Percentiles rank a stretch among this genome's conserved stretches.
These are phyloP conservation scores for Tethea ocularis DNA, from an alignment of 2,888 invertebrate genomes.

Conservation along the genomic window DNA sequence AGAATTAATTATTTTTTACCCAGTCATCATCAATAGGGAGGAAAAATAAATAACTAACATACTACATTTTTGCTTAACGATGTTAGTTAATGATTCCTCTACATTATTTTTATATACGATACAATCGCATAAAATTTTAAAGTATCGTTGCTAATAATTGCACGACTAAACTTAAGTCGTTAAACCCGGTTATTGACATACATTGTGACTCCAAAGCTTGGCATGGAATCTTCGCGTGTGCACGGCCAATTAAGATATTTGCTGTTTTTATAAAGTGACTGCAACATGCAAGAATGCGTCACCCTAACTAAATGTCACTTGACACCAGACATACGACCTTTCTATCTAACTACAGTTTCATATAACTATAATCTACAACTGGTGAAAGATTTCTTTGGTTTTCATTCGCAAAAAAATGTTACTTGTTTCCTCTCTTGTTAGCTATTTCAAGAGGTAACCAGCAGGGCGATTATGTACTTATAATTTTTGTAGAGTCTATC, in stretches of 20 bases:
- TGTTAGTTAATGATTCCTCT: too few relatives aligned
- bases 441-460: too few relatives aligned
- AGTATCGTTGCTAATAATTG: background rate
- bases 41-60: too few relatives aligned
- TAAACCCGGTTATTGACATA: background rate
- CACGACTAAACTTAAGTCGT: background rate
- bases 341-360: constrained; percentile 17
- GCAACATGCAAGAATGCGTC: constrained; percentile 41
- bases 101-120: too few relatives aligned
- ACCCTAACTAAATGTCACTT: constrained; percentile 52
- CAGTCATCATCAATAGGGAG: too few relatives aligned
- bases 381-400: constrained; percentile 16
- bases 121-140: too few relatives aligned
- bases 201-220: background rate
- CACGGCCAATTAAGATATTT: background rate
- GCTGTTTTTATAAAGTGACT: constrained; percentile 13
- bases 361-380: constrained; percentile 16
- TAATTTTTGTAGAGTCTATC: too few relatives aligned
- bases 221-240: background rate
- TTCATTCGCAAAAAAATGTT: too few relatives aligned
- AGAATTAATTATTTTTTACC: too few relatives aligned
- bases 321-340: constrained; percentile 42
- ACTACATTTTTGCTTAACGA: too few relatives aligned
- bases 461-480: too few relatives aligned
- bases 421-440: too few relatives aligned